Base-by-base conservation (phyloP, 2,888 invertebrate genomes). In the Protophormia terraenovae region DNA sequence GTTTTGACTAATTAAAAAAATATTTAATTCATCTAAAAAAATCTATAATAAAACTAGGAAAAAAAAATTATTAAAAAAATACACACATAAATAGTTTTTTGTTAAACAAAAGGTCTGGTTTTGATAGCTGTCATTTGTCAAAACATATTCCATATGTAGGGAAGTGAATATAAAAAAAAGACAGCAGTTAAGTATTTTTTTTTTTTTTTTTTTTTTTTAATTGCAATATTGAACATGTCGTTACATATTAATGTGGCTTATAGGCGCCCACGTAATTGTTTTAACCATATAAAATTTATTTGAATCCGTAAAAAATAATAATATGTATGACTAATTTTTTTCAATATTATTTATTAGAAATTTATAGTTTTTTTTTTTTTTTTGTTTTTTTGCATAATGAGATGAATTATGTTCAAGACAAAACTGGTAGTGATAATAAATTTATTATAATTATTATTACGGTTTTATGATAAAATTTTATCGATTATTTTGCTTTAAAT, bases 231-330 rank as follows among this genome's bases (percentile, higher is more conserved):
- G n/a, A n/a, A 73, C 22, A 38, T 22, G 71, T 64, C 27, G 16
- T 14, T 50, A 29, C 10, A 58, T 58, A 29, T 64, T 22, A 79
- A 38, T 60, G 22, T 62, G 55, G 35, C 55, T 82, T 76, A 53
- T 67, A 77, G 78, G 85, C 85, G 78, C 85, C 85, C 82, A 85
- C 85, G 85, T 85, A 78, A 55, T 62, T 55, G 53, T 73, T 73
- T 27, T 58, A 41, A 55, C 38, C 53, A 60, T 16, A 35, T 10
- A 55, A 55, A 47, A 45, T 29, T 66, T 45, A 47, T 67, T 77
- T 12, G 22, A 55, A n/a, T 16, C n/a, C 10, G 32, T 8, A 32
- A 27, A n/a, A 29, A 55, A 29, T n/a, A 55, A 29, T n/a, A 32
- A 45, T 41, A 41, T 14, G 8, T 32, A 72, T 80, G 73, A 81